Evolutionary conservation across 2,113 vertebrate genomes (phyloP), one percentile per base, ranked within the genome.

Genomic region (Serinus canaria): DNA sequence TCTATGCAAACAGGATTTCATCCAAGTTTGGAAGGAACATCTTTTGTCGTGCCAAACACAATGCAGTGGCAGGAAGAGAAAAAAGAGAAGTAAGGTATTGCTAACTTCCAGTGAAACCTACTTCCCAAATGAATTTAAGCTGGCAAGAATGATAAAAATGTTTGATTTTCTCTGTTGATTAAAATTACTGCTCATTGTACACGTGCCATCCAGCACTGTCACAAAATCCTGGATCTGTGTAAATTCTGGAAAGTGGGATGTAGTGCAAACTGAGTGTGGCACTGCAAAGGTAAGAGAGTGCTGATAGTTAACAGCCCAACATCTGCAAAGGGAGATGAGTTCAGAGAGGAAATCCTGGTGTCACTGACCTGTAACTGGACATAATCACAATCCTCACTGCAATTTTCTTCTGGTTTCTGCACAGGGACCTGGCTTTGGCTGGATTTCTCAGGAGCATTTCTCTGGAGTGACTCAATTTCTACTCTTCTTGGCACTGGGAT

Each of bases 351-450:
- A 77, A 73, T 4, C 30, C 43, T 47, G 6, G 14, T 28, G 30
- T 5, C 37, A 60, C 95, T 94, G 20, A 98, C 98, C 98, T 98
- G 97, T 49, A 98, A 62, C 93, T 98, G 98, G 23, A 98, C 98
- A 52, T 99, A 98, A 56, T 98, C 98, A 43, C 95, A 97, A 35
- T 98, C 97, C 23, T 98, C 97, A 5, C 93, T 69, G 31, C 63
- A 44, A 4, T 63, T 87, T 35, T 96, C 95, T 47, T 60, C 84
- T 7, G 53, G 16, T 19, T 92, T 78, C 21, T 92, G 90, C 41
- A 85, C 22, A 60, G 58, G 73, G 16, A 28, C 33, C 28, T 20
- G 35, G 1, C 44, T 53, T 47, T 76, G 73, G 31, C 33, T 83
- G 30, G 39, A 76, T 41, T 92, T 94, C 27, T 84, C 22, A 10